Evolutionary conservation across 2,113 vertebrate species (phyloP).

Genomic region (Sporophila hypoxantha): DNA sequence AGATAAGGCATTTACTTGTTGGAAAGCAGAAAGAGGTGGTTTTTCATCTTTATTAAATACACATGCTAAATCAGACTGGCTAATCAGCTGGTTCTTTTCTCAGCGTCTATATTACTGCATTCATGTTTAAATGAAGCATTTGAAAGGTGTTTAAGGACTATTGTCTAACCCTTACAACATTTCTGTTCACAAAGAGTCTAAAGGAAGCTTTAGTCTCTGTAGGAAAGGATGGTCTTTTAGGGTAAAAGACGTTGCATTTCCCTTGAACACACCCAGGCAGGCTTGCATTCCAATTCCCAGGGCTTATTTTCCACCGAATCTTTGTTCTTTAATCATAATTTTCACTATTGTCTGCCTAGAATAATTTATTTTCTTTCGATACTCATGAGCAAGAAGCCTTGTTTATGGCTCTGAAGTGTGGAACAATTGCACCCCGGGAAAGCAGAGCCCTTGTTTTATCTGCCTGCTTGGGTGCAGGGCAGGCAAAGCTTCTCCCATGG

Average conservation of each 20-base stretch:
- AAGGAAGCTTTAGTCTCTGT: background rate
- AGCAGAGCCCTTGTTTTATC: background rate
- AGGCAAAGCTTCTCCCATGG: background rate
- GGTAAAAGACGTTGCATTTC: constrained; percentile 7
- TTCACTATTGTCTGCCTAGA: constrained; percentile 9
- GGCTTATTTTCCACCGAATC: background rate
- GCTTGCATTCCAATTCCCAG: constrained; percentile 2
- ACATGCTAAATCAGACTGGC: constrained; percentile 4
- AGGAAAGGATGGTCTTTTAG: background rate
- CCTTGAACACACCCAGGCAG: background rate
- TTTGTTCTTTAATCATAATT: constrained; percentile 50
- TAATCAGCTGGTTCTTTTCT: constrained; percentile 25
- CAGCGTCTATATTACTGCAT: background rate
- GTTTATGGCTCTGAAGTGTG: background rate
- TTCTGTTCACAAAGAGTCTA: background rate
- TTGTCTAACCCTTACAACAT: background rate
- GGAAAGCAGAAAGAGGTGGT: constrained; percentile 7
- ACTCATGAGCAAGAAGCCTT: background rate
- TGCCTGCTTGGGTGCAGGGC: background rate
- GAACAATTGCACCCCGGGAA: background rate
- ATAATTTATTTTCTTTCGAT: background rate
- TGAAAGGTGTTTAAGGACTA: constrained; percentile 5
- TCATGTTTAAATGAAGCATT: constrained; percentile 36
- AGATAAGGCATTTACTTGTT: constrained; percentile 32
- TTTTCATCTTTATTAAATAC: constrained; percentile 28